Evolutionary conservation across 2,797 vertebrate species (phyloP), one percentile per base, ranked within the genome.

Genomic region (Pseudochaenichthys georgianus): DNA sequence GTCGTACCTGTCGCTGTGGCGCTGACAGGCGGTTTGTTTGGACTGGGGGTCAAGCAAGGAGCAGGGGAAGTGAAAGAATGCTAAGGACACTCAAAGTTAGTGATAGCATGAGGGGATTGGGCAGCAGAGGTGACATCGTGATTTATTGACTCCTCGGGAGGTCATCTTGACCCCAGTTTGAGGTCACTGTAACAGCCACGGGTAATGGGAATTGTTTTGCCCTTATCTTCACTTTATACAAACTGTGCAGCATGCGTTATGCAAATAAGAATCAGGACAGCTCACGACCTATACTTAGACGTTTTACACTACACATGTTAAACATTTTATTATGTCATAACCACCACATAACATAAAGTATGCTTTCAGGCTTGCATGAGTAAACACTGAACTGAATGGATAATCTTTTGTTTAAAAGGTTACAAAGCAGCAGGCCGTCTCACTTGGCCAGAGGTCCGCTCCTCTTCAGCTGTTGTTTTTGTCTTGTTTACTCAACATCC

Each of bases 21-120:
- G 88, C 89, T 95, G 93, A 93, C 96, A 97, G 95, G 91, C 93
- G 89, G 94, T 96, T 96, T 97, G 94, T 95, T 93, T 93, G 85
- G 89, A 89, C 59, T 84, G 85, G 81, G 93, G 93, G 92, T 94
- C 92, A 95, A 84, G 90, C 87, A 83, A 88, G 92, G 94, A 94
- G 89, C 75, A 92, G 73, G 84, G 93, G 94, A 95, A 94, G 92
- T 91, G 88, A 87, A 91, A 93, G 92, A 95, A 94, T 93, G 90
- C 93, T 87, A 87, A 91, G 91, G 91, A 92, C 93, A 91, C 92
- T 93, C 90, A 89, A 90, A 92, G 90, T 94, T 94, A 92, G 92
- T 91, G 93, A 94, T 91, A 94, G 88, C 85, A 76, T 82, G 81
- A 86, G 73, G 77, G 82, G 80, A 85, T 85, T 64, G 82, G 88